Percentiles rank a stretch among this genome's conserved stretches.
phyloP scores from a whole-genome alignment of 2,888 invertebrate genomes.

The Cataglyphis albicans region DNA sequence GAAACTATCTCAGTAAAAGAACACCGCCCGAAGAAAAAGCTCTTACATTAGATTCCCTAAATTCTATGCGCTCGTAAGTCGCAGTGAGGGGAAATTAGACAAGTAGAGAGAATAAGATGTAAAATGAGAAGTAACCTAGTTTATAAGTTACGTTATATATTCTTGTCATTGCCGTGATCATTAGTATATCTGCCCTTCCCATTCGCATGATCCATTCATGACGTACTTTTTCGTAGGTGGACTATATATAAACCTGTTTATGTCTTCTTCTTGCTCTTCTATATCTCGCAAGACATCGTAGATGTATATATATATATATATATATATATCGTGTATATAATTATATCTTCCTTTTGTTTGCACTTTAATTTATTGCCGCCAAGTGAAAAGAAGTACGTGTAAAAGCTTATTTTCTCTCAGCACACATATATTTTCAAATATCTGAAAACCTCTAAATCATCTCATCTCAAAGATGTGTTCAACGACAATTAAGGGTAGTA shows the following conservation, averaged over 20 bases:
- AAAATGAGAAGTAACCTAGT: slow-evolving; percentile 76
- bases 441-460: not conserved
- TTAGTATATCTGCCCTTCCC: slow-evolving; percentile 71
- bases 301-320: slow-evolving; percentile 65
- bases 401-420: slow-evolving; percentile 5
- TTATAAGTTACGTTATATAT: slow-evolving; percentile 46
- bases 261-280: slow-evolving; percentile 67
- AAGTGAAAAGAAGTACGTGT: not conserved
- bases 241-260: slow-evolving; percentile 78
- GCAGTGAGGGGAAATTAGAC: slow-evolving; percentile 69
- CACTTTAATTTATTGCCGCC: not conserved
- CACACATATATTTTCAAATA: not conserved
- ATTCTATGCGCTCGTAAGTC: not conserved
- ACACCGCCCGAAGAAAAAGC: not conserved
- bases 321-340: slow-evolving; percentile 53
- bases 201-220: slow-evolving; percentile 76
- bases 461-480: slow-evolving; percentile 27
- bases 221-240: slow-evolving; percentile 76
- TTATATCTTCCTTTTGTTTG: slow-evolving; percentile 47
- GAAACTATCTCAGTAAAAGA: not conserved
- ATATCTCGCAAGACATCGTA: slow-evolving; percentile 69
- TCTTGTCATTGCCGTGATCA: slow-evolving; percentile 77
- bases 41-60: slow-evolving; percentile 18
- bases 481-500: slow-evolving; percentile 33
- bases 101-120: slow-evolving; percentile 73